phyloP scores from a whole-genome alignment of 2,888 invertebrate genomes.

The Acronicta alni region DNA sequence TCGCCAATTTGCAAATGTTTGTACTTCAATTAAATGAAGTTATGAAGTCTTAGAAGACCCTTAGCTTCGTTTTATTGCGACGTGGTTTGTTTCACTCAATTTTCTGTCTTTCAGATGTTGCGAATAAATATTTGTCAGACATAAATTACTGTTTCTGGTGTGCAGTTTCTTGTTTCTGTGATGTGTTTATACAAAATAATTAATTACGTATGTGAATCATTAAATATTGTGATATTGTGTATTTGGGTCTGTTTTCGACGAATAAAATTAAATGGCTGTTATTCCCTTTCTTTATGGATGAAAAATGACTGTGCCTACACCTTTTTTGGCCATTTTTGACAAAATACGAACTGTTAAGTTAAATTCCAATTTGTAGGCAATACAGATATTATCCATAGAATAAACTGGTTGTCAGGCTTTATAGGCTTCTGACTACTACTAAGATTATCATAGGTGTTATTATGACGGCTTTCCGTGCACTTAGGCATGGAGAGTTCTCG shows the following conservation, averaged over 20 bases:
- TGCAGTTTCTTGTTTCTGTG: conserved; percentile 34
- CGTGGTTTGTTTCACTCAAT: conserved; percentile 53
- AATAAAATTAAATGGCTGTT: not conserved
- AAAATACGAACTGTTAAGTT: too few species aligned
- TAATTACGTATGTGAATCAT: conserved; percentile 6
- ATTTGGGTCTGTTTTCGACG: not conserved
- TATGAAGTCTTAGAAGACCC: conserved; percentile 67
- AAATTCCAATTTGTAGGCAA: too few species aligned
- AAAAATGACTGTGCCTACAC: too few species aligned
- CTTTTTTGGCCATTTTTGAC: too few species aligned
- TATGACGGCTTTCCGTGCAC: too few species aligned
- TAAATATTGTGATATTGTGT: not conserved
- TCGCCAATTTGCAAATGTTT: conserved; percentile 76
- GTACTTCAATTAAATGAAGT: conserved; percentile 73
- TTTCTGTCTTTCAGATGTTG: conserved; percentile 42
- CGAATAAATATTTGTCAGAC: conserved; percentile 49
- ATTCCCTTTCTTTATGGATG: too few species aligned
- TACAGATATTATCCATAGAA: too few species aligned
- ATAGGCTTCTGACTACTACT: too few species aligned
- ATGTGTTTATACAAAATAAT: conserved; percentile 30
- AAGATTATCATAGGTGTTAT: too few species aligned
- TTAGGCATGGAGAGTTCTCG: too few species aligned
- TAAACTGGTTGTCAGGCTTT: too few species aligned
- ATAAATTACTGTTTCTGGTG: conserved; percentile 29
- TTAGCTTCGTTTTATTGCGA: conserved; percentile 56